Evolutionary conservation across 2,113 vertebrate species (phyloP), one percentile per base, ranked within the genome.

Genomic region (Halcyon malimbica): DNA sequence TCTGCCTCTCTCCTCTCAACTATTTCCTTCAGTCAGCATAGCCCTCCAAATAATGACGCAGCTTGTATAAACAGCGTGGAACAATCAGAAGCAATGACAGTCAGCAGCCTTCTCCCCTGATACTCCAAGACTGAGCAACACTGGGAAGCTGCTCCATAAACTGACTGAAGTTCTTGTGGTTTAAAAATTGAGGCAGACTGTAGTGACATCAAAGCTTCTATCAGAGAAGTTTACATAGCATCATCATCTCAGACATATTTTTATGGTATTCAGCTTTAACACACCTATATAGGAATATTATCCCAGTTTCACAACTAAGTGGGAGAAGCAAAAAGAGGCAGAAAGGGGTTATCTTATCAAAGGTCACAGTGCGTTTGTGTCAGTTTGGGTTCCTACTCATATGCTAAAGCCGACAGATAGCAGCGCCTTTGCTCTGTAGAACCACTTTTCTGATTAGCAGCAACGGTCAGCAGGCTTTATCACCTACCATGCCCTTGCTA

Each of bases 391-490:
- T 81, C 42, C 51, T 67, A 5, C 51, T 91, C 24, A 33, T 41
- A 0, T 53, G 60, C 21, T 78, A 92, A 76, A 95, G 31, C 48
- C 26, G 37, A 35, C 6, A 92, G 93, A 96, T 73, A 96, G 71
- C 63, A 90, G 44, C 6, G 11, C 17, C 84, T 92, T 60, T 87
- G 48, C 80, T 84, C 60, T 79, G 83, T 59, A 64, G 53, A 84
- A 28, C 69, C 57, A 28, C 23, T 79, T 87, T 90, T 84, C 90
- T 75, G 96, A 96, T 96, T 93, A 96, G 81, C 80, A 94, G 83
- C 51, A 96, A 94, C 87, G 46, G 89, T 87, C 80, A 84, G 48
- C 16, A 54, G 37, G 62, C 80, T 89, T 94, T 95, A 95, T 96
- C 96, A 69, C 44, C 31, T 33, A 63, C 71, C 64, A 1, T 75